phyloP scores from a whole-genome alignment of 2,113 vertebrate species.

The Collichthys lucidus region DNA sequence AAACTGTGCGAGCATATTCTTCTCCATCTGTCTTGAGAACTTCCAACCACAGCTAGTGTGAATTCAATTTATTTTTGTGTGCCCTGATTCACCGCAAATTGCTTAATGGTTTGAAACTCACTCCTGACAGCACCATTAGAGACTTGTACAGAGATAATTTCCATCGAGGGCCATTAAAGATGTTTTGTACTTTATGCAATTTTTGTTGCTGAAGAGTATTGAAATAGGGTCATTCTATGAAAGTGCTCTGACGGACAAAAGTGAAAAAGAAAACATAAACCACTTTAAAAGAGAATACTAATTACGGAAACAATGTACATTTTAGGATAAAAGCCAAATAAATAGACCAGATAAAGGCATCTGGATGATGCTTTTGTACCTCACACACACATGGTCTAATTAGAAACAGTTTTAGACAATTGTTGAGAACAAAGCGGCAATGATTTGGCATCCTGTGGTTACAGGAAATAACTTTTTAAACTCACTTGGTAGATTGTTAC shows the following conservation, averaged over 20 bases:
- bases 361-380: not conserved
- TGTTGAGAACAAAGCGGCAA: slow-evolving; percentile 10
- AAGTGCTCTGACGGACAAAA: slow-evolving; percentile 42
- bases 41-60: slow-evolving; percentile 63
- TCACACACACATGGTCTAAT: not conserved
- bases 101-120: slow-evolving; percentile 79
- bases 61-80: slow-evolving; percentile 76
- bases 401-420: slow-evolving; percentile 14
- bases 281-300: slow-evolving; percentile 8
- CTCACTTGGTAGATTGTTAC: slow-evolving; percentile 21
- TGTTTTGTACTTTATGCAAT: slow-evolving; percentile 73
- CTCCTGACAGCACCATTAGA: slow-evolving; percentile 77
- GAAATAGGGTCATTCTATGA: slow-evolving; percentile 65
- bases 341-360: slow-evolving; percentile 3
- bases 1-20: slow-evolving; percentile 32
- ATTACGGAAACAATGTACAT: not conserved
- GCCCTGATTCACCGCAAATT: slow-evolving; percentile 78
- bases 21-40: slow-evolving; percentile 64
- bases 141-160: slow-evolving; percentile 77
- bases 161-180: slow-evolving; percentile 71
- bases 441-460: slow-evolving; percentile 16
- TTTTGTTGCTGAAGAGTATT: slow-evolving; percentile 61
- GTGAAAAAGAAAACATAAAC: slow-evolving; percentile 51
- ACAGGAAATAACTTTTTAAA: slow-evolving; percentile 43
- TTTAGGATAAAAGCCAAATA: slow-evolving; percentile 2